Conservation (phyloP, 2,797 vertebrate genomes). For the Chrysocyon brachyurus region DNA sequence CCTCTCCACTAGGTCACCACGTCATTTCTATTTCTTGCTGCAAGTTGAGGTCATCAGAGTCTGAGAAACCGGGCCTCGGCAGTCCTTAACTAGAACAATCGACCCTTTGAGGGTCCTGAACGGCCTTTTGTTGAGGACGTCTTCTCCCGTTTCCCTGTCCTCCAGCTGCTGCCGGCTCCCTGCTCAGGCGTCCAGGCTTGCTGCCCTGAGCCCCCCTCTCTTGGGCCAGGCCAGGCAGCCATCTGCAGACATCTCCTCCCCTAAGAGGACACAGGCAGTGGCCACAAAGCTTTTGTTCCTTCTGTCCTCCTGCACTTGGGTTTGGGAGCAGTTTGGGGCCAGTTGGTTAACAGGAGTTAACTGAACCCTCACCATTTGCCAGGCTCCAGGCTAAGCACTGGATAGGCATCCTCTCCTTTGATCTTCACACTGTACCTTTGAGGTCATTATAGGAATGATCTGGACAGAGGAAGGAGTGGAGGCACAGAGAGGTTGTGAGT, state of each 20-base stretch:
- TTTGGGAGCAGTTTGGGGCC: background rate
- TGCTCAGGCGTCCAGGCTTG: background rate
- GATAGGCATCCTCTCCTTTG: background rate
- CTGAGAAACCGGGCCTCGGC: slow-evolving; percentile 37
- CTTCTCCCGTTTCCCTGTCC: slow-evolving; percentile 60
- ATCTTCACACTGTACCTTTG: background rate
- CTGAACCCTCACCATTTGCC: background rate
- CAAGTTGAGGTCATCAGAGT: slow-evolving; percentile 14
- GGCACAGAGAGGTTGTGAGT: background rate
- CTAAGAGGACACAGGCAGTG: background rate
- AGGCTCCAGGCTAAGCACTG: background rate
- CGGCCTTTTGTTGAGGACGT: slow-evolving; percentile 50
- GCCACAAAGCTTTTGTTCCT: background rate
- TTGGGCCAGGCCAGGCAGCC: background rate
- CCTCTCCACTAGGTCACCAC: background rate
- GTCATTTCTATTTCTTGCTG: slow-evolving; percentile 29
- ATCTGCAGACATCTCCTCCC: background rate
- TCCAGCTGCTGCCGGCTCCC: background rate
- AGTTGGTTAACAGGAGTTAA: background rate
- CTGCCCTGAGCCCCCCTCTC: background rate
- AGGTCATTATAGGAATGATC: background rate
- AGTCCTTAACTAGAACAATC: slow-evolving; percentile 54
- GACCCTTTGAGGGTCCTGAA: slow-evolving; percentile 69
- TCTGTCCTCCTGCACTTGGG: background rate
- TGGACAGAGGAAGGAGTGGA: background rate